These are phyloP conservation scores for Halichoerus grypus DNA, from an alignment of 2,113 vertebrate species.

Conservation along the genomic window DNA sequence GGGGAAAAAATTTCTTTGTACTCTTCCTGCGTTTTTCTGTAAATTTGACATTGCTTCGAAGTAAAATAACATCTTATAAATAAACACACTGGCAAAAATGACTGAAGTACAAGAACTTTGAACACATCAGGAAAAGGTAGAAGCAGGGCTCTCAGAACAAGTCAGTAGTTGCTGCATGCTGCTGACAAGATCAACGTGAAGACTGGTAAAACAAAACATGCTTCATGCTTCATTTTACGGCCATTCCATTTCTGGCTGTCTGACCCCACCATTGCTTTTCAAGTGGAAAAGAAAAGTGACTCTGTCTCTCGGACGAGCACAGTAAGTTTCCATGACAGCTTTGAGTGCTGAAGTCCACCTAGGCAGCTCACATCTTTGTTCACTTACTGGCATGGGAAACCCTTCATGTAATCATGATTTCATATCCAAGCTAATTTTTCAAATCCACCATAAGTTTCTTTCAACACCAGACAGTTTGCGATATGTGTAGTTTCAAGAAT, in stretches of 20 bases:
- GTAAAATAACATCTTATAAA: constrained; percentile 28
- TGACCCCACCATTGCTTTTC: not conserved
- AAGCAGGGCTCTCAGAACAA: not conserved
- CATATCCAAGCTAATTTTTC: not conserved
- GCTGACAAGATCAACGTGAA: not conserved
- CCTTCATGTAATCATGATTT: not conserved
- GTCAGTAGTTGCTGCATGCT: not conserved
- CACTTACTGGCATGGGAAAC: not conserved
- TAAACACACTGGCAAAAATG: not conserved
- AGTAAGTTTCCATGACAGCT: not conserved
- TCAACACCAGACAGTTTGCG: not conserved
- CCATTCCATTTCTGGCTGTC: not conserved
- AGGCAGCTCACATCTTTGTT: not conserved
- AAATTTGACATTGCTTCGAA: not conserved
- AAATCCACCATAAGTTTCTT: not conserved
- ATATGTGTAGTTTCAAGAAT: not conserved
- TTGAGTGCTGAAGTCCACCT: not conserved
- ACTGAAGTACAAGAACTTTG: constrained; percentile 5
- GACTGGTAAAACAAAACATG: not conserved
- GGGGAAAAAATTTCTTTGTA: not conserved
- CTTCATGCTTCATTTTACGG: not conserved
- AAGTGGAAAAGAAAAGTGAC: not conserved
- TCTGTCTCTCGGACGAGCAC: not conserved
- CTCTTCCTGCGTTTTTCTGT: not conserved
- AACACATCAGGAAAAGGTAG: not conserved